phyloP scores from a whole-genome alignment of 2,888 invertebrate genomes.

The Lepidocyrtinus sp. region DNA sequence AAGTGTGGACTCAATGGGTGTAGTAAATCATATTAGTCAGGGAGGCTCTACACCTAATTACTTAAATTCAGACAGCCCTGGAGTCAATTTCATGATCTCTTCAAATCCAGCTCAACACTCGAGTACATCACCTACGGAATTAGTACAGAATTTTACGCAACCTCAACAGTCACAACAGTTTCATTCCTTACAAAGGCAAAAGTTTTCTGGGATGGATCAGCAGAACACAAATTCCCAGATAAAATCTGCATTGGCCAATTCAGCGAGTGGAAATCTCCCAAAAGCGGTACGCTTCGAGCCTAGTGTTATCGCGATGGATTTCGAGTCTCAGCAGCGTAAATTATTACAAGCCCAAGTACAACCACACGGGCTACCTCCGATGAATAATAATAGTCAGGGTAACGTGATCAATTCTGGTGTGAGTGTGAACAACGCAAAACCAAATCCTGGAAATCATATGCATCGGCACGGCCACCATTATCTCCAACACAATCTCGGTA shows the following conservation, averaged over 20 bases:
- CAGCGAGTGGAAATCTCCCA: conserved; percentile 31
- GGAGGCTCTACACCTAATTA: conserved; percentile 52
- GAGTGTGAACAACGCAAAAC: conserved; percentile 23
- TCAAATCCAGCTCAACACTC: conserved; percentile 16
- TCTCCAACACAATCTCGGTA: conserved; percentile 36
- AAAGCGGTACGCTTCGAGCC: conserved; percentile 64
- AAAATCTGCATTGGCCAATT: conserved; percentile 48
- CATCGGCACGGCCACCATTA: conserved; percentile 32
- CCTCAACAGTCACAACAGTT: conserved; percentile 19
- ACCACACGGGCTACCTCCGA: conserved; percentile 37
- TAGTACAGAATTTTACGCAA: conserved; percentile 20
- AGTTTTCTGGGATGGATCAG: conserved; percentile 3
- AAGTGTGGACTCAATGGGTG: conserved; percentile 43
- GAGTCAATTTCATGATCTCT: conserved; percentile 60
- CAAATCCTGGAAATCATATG: conserved; percentile 57
- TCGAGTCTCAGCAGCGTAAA: conserved; percentile 60
- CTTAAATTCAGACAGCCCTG: conserved; percentile 59
- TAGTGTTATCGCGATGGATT: conserved; percentile 61
- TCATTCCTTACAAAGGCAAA: conserved; percentile 22
- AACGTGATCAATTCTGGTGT: conserved; percentile 44
- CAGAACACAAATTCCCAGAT: conserved; percentile 21
- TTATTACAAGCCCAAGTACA: conserved; percentile 36
- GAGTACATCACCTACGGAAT: conserved; percentile 23
- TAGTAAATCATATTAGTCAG: conserved; percentile 57
- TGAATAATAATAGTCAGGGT: conserved; percentile 36